Conservation (phyloP, 2,797 vertebrate species). For the Acrocephalus scirpaceus region DNA sequence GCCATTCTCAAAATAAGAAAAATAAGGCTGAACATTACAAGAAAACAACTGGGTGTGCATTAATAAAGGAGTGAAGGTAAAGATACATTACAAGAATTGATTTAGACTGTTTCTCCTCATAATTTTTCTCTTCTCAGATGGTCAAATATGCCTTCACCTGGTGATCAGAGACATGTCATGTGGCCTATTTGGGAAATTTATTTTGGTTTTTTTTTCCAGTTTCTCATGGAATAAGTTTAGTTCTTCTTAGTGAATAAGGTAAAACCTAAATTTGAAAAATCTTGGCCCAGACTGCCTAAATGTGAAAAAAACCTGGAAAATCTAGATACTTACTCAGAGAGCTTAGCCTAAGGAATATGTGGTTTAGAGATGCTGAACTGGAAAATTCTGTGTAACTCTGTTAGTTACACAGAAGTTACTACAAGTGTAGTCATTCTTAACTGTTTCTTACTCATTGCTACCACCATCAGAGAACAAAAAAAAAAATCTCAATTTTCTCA, state of each 20-base stretch:
- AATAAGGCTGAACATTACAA: background rate
- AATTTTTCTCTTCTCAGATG: background rate
- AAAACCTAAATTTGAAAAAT: background rate
- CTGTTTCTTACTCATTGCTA: background rate
- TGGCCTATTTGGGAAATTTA: background rate
- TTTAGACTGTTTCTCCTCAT: background rate
- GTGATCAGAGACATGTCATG: background rate
- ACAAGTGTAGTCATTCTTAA: background rate
- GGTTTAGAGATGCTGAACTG: background rate
- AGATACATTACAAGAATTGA: background rate
- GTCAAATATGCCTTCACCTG: background rate
- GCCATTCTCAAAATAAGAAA: background rate
- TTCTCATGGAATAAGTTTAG: background rate
- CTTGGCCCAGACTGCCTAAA: background rate
- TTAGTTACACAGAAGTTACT: background rate
- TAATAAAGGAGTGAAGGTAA: background rate
- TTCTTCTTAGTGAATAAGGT: background rate
- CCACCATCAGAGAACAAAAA: background rate
- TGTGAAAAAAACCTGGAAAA: background rate
- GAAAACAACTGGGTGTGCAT: fast-evolving
- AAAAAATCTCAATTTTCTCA: background rate
- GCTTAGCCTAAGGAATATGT: background rate
- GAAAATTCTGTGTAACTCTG: background rate
- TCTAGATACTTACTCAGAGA: background rate
- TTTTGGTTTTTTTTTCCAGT: background rate